Base-by-base conservation (phyloP, 2,113 vertebrate genomes). In the Malaclemys terrapin region DNA sequence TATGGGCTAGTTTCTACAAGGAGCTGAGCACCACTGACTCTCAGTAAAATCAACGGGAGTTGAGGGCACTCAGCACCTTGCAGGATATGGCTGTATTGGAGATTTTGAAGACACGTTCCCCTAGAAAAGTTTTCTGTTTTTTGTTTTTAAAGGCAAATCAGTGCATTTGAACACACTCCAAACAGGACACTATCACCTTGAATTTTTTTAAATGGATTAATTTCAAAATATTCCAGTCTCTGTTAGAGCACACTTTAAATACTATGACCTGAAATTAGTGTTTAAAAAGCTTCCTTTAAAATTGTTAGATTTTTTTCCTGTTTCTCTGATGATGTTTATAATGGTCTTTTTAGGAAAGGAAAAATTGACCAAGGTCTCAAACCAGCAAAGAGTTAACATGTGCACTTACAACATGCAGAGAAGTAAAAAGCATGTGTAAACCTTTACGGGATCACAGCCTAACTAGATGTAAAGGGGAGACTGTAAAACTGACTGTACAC, bases 211-310 rank as follows among this genome's bases (percentile, higher is more conserved):
- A 50, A 75, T 45, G 42, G 11, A 47, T 4, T 76, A 14, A 25
- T 93, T 97, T 96, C 75, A 92, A 92, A 96, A 92, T 76, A 92
- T 87, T 27, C 3, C 7, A 38, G 24, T 54, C 80, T 72, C 85
- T 92, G 59, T 81, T 91, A 88, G 75, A 94, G 95, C 65, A 93
- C 13, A 31, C 88, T 90, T 91, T 89, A 96, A 93, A 93, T 80
- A 75, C 79, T 17, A 95, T 89, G 89, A 95, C 91, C 92, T 95
- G 94, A 94, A 94, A 91, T 87, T 17, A 59, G 59, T 93, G 57
- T 47, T 92, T 95, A 92, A 90, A 91, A 94, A 92, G 82, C 84
- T 95, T 97, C 96, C 96, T 95, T 96, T 93, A 97, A 96, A 90
- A 81, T 79, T 47, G 1, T 69, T 82, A 88, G 27, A 95, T 94